A percentile compares a stretch with the other conserved stretches of the same genome.
Conservation (phyloP, 2,797 vertebrate genomes). For the Schizopygopsis malacanthus region DNA sequence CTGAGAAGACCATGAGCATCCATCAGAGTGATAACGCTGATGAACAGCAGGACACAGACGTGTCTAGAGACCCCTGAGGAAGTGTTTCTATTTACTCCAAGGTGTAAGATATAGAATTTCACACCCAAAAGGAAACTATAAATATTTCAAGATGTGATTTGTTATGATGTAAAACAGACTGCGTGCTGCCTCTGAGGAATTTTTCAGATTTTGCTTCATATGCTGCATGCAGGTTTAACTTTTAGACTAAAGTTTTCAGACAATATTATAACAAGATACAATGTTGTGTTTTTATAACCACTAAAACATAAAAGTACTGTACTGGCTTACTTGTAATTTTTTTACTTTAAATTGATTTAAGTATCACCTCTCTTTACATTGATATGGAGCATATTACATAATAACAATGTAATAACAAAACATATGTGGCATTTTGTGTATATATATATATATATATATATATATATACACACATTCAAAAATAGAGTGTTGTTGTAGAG, state of each 20-base stretch:
- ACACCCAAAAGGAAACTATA: constrained; percentile 36
- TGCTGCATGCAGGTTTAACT: neutral
- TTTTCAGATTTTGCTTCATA: constrained; percentile 7
- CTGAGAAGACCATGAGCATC: constrained; percentile 67
- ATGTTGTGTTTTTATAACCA: neutral
- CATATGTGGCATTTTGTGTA: too few species aligned
- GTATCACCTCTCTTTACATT: too few species aligned
- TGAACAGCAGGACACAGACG: constrained; percentile 46
- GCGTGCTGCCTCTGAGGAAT: constrained; percentile 5
- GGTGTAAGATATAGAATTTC: constrained; percentile 35
- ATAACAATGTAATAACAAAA: neutral
- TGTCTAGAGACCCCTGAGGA: constrained; percentile 39
- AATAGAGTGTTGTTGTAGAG: neutral
- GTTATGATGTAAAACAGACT: constrained; percentile 46
- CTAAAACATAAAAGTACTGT: neutral
- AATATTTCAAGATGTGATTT: constrained; percentile 52
- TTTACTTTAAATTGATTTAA: neutral
- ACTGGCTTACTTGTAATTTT: neutral
- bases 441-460: too few species aligned
- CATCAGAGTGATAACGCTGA: constrained; percentile 73
- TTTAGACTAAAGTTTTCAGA: constrained; percentile 5
- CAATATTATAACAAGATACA: neutral
- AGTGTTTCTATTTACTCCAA: constrained; percentile 42
- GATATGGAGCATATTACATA: neutral
- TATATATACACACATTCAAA: neutral